Percentiles rank a stretch among this genome's conserved stretches.
phyloP scores from a whole-genome alignment of 1,140 invertebrate species.

The Oreohelix idahoensis region DNA sequence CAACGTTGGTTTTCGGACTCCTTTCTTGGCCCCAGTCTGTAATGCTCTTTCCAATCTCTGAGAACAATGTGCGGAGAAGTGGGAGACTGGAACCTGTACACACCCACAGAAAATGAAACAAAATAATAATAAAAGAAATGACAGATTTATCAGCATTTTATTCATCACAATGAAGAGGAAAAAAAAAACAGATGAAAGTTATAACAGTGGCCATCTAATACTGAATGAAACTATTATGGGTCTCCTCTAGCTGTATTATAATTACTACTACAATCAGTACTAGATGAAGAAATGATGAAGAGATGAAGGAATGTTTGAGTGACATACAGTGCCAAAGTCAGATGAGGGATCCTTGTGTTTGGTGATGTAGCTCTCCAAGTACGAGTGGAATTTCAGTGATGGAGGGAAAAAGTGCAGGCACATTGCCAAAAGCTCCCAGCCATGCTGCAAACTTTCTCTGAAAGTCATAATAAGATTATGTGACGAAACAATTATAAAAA shows the following conservation, averaged over 20 bases:
- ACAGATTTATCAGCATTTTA: no score
- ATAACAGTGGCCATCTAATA: no score
- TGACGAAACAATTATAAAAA: no score
- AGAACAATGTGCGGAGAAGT: constrained; percentile 78
- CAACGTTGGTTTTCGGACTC: constrained; percentile 88
- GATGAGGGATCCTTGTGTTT: constrained; percentile 62
- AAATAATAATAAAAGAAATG: neutral
- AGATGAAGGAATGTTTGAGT: neutral
- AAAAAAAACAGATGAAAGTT: no score
- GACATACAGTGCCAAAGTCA: constrained; percentile 59
- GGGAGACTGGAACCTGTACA: constrained; percentile 73
- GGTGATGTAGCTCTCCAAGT: constrained; percentile 89
- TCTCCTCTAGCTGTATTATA: no score
- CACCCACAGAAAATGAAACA: neutral
- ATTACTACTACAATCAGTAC: no score
- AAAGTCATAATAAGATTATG: no score
- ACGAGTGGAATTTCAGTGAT: constrained; percentile 91
- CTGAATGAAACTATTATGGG: no score
- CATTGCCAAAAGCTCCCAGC: constrained; percentile 94
- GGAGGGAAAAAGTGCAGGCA: constrained; percentile 95
- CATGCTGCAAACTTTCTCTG: constrained; percentile 84
- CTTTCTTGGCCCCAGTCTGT: constrained; percentile 85
- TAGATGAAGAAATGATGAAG: no score
- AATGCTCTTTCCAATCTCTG: constrained; percentile 90
- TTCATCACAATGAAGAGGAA: no score